A percentile compares a stretch with the other conserved stretches of the same genome.
Conservation (phyloP, 2,113 vertebrate species). For the Elephantulus edwardii region DNA sequence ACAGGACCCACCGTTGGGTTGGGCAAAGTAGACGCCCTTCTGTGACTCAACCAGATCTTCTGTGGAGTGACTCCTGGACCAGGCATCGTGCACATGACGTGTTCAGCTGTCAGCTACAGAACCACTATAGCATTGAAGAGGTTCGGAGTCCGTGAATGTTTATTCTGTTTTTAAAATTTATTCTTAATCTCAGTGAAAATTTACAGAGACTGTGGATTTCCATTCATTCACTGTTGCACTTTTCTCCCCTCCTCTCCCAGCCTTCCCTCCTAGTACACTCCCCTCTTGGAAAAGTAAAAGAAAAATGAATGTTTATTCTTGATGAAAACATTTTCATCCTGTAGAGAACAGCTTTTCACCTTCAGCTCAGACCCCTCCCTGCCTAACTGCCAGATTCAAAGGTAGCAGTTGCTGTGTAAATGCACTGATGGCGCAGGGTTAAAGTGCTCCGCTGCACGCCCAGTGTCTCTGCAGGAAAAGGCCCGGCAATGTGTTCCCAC, state of each 20-base stretch:
- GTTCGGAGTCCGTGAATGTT: no score
- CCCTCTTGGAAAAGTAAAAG: no score
- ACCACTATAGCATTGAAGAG: neutral
- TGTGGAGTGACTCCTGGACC: no score
- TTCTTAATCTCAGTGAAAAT: no score
- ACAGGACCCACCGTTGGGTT: neutral
- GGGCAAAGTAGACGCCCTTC: neutral
- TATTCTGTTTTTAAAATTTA: no score
- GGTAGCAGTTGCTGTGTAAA: fast-evolving
- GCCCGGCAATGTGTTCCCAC: neutral
- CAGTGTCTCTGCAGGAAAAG: neutral
- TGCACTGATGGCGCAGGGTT: neutral
- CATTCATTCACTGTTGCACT: no score
- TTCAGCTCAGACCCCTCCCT: neutral
- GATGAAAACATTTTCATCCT: neutral
- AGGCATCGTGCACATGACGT: no score
- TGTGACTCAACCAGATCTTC: no score
- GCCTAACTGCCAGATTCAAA: neutral
- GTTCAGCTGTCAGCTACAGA: neutral
- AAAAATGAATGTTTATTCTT: no score
- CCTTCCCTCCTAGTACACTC: no score
- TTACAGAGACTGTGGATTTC: no score
- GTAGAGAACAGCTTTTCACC: neutral
- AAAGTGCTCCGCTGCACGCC: neutral
- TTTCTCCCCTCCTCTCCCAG: no score